These are phyloP conservation scores for Muscicapa adusta DNA, from an alignment of 2,113 vertebrate genomes.

Conservation along the genomic window DNA sequence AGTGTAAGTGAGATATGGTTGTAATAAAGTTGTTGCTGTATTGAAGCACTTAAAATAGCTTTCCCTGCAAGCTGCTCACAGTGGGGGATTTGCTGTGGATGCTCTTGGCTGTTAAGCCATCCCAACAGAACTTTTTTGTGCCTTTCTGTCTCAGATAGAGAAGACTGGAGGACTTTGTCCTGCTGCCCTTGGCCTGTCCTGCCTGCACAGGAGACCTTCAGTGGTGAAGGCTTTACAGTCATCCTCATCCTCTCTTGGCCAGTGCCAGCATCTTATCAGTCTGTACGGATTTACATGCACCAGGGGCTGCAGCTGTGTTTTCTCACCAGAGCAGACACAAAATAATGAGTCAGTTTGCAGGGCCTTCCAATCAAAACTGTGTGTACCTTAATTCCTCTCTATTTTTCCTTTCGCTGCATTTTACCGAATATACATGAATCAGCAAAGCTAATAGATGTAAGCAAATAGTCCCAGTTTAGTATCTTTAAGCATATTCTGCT, in stretches of 20 bases:
- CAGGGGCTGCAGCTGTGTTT: not conserved
- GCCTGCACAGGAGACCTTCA: not conserved
- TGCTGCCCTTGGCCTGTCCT: not conserved
- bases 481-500: not conserved
- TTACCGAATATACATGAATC: not conserved
- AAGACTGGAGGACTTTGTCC: not conserved
- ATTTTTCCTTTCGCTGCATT: not conserved
- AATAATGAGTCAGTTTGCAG: not conserved
- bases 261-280: not conserved
- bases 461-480: not conserved
- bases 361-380: not conserved
- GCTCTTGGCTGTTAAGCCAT: not conserved
- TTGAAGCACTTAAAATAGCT: not conserved
- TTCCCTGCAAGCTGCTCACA: not conserved
- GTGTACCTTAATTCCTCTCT: not conserved
- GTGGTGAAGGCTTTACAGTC: not conserved
- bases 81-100: not conserved
- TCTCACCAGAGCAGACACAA: not conserved
- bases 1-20: not conserved
- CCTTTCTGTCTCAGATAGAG: not conserved
- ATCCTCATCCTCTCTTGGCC: not conserved
- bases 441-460: not conserved
- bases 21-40: not conserved
- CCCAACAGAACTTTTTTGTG: not conserved
- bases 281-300: not conserved